Conservation (phyloP, 2,888 invertebrate species). For the Cheilosia pagana region DNA sequence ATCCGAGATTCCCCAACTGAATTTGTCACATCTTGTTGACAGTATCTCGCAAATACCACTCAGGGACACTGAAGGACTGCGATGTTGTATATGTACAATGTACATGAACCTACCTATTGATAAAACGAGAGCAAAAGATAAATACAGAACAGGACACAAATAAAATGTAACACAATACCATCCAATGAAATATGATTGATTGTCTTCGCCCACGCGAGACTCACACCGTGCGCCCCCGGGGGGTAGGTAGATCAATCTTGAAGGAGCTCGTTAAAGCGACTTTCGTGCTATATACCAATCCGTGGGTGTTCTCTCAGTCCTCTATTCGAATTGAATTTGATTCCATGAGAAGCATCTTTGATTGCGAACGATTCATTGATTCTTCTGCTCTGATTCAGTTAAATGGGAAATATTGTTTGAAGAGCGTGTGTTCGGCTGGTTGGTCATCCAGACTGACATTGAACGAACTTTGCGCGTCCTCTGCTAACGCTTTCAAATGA, state of each 20-base stretch:
- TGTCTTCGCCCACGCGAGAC: conserved; percentile 30
- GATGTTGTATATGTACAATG: too few relatives aligned
- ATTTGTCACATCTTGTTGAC: conserved; percentile 56
- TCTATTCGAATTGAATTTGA: conserved; percentile 27
- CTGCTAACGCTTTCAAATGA: conserved; percentile 24
- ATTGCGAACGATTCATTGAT: conserved; percentile 49
- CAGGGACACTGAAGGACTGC: conserved; percentile 20
- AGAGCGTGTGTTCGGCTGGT: conserved; percentile 4
- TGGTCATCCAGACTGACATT: conserved; percentile 9
- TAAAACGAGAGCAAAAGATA: conserved; percentile 7
- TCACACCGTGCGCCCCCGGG: conserved; percentile 1
- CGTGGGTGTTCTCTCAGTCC: conserved; percentile 10
- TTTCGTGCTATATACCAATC: not conserved
- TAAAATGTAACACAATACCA: conserved; percentile 43
- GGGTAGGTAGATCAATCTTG: conserved; percentile 32
- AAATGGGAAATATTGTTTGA: conserved; percentile 12
- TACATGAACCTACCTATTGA: conserved; percentile 7
- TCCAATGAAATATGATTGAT: conserved; percentile 60
- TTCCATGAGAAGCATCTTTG: conserved; percentile 40
- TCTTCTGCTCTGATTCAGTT: conserved; percentile 42
- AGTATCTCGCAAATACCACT: conserved; percentile 46
- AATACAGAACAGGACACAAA: conserved; percentile 21
- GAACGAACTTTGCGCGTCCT: not conserved
- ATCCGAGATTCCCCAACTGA: conserved; percentile 42
- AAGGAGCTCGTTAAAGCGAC: conserved; percentile 45